Evolutionary conservation across 2,113 vertebrate genomes (phyloP).

Genomic region (Calcarius ornatus): DNA sequence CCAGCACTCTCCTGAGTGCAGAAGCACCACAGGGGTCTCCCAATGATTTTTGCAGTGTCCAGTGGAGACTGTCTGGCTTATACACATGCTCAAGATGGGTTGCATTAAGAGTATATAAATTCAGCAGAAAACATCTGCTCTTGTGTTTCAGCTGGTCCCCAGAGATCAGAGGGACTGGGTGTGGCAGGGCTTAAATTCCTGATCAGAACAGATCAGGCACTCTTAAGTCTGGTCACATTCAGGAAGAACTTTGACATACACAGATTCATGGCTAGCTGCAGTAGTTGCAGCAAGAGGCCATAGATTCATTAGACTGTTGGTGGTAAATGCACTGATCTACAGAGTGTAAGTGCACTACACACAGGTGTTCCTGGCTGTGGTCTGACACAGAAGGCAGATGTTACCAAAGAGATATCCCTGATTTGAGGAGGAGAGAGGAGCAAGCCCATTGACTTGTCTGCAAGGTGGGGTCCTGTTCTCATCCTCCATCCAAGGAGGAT

Average conservation of each 20-base stretch:
- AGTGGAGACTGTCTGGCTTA: not conserved
- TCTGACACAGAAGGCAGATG: not conserved
- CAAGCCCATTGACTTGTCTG: rapidly evolving
- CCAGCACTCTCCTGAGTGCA: not conserved
- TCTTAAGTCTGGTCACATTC: not conserved
- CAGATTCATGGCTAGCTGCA: too few species aligned
- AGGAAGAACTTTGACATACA: not conserved
- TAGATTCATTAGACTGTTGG: not conserved
- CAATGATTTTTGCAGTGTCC: not conserved
- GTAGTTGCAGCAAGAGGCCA: not conserved
- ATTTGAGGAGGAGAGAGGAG: not conserved
- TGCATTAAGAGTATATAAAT: not conserved
- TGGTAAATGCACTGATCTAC: not conserved
- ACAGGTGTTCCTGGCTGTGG: not conserved
- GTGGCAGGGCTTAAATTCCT: not conserved
- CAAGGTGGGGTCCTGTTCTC: not conserved
- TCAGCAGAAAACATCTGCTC: rapidly evolving
- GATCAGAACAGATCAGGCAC: not conserved
- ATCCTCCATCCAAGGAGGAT: not conserved
- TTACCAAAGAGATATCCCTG: not conserved
- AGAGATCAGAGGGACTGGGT: not conserved
- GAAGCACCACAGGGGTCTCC: not conserved
- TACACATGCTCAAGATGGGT: too few species aligned
- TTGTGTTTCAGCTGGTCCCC: not conserved
- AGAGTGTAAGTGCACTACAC: not conserved